Evolutionary conservation across 1,140 invertebrate genomes (phyloP).

Genomic region (Neodiprion virginianus): DNA sequence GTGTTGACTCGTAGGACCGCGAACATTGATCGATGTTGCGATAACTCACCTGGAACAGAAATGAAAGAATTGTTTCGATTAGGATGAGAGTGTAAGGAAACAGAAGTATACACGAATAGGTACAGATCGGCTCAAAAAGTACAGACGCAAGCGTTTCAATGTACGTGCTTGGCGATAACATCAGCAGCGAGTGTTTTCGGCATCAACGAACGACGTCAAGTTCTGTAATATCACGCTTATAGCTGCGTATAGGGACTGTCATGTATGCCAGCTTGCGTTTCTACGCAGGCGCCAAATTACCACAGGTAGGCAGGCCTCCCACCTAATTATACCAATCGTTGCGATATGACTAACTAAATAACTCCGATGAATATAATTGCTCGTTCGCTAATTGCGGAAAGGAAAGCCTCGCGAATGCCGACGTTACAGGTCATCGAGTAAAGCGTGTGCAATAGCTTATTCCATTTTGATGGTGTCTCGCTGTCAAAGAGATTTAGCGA

Average conservation of each 20-base stretch:
- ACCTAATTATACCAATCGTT: constrained; percentile 39
- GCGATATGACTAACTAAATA: constrained; percentile 38
- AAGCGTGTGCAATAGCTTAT: constrained; percentile 28
- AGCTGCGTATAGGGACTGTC: no score
- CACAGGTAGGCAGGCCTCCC: background rate
- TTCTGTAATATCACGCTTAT: background rate
- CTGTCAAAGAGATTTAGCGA: background rate
- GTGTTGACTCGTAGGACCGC: no score
- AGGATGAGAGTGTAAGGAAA: background rate
- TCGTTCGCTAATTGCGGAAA: constrained; percentile 16
- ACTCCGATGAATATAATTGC: constrained; percentile 38
- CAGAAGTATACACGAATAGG: background rate
- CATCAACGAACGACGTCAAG: background rate
- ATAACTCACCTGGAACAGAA: background rate
- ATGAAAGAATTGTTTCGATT: background rate
- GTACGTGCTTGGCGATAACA: background rate
- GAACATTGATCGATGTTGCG: no score
- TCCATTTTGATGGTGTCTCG: constrained; percentile 20
- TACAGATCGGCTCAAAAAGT: background rate
- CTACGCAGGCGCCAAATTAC: background rate
- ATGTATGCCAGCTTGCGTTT: no score
- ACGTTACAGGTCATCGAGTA: background rate
- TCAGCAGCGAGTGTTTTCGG: background rate
- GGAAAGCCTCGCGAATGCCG: background rate
- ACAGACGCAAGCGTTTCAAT: background rate